Evolutionary conservation across 2,888 invertebrate genomes (phyloP).

Genomic region (Pyrgus malvae): DNA sequence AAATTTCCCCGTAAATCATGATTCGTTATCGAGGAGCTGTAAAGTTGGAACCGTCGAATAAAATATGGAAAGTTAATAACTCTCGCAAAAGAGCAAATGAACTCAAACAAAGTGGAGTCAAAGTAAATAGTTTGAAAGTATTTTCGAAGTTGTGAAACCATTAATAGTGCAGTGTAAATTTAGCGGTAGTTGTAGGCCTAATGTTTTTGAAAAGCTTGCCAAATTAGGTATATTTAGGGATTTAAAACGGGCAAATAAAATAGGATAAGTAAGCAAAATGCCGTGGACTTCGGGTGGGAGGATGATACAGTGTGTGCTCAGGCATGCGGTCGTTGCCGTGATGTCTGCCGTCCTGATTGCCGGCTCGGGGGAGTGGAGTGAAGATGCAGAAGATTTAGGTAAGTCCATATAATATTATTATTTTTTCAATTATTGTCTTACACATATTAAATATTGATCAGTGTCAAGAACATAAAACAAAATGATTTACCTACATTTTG

Average conservation of each 20-base stretch:
- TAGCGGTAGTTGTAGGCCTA: not conserved
- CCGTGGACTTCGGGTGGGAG: conserved; percentile 19
- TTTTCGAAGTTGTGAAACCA: not conserved
- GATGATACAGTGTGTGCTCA: conserved; percentile 48
- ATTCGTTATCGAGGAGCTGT: conserved; percentile 21
- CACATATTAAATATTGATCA: too few species aligned
- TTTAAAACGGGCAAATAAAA: not conserved
- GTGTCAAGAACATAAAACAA: too few species aligned
- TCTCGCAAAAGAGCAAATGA: conserved; percentile 22
- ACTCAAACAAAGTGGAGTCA: conserved; percentile 16
- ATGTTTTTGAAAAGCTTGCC: conserved; percentile 12
- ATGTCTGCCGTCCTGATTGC: conserved; percentile 53
- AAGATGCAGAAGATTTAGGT: conserved; percentile 76
- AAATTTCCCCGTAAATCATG: conserved; percentile 24
- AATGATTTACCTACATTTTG: too few species aligned
- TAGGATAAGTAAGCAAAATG: conserved; percentile 25
- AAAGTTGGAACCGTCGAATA: conserved; percentile 22
- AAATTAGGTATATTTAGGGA: conserved; percentile 14
- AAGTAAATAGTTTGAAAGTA: conserved; percentile 5
- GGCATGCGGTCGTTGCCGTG: conserved; percentile 48
- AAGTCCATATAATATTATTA: conserved; percentile 39
- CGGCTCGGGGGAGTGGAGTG: conserved; percentile 75
- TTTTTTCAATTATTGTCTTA: too few species aligned
- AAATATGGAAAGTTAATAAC: conserved; percentile 26
- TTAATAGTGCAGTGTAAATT: not conserved